These are phyloP conservation scores for Mellilla xanthometata DNA, from an alignment of 2,888 invertebrate genomes.

Conservation along the genomic window DNA sequence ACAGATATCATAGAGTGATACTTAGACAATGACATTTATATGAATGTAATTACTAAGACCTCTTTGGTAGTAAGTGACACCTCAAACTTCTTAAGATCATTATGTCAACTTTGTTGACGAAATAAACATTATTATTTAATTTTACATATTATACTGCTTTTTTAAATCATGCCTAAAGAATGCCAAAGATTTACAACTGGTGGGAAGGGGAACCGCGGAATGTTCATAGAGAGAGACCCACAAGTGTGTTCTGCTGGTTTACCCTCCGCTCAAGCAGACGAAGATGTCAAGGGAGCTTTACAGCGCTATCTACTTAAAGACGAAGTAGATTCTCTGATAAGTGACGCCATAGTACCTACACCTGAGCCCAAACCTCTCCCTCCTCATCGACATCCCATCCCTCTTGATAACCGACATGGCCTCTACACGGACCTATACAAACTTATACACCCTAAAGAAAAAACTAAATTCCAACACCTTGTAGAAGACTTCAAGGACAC, in stretches of 20 bases:
- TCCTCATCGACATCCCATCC: conserved; percentile 53
- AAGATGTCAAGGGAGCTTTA: conserved; percentile 46
- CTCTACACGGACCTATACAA: conserved; percentile 43
- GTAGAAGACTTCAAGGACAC: conserved; percentile 64
- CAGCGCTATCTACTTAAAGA: conserved; percentile 65
- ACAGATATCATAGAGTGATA: no score
- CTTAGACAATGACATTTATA: no score
- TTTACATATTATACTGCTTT: conserved; percentile 3
- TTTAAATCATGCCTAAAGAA: conserved; percentile 52
- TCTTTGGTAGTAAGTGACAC: no score
- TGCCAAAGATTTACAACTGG: conserved; percentile 57
- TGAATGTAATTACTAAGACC: no score
- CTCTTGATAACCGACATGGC: conserved; percentile 52
- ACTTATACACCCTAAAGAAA: conserved; percentile 53
- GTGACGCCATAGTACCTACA: conserved; percentile 59
- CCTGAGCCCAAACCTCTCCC: conserved; percentile 49
- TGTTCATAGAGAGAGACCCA: conserved; percentile 62
- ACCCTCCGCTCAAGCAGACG: conserved; percentile 56
- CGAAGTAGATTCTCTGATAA: conserved; percentile 59
- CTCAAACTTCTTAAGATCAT: no score
- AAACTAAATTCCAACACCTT: conserved; percentile 62
- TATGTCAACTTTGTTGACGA: no score
- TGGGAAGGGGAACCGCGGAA: conserved; percentile 66
- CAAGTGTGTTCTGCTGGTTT: conserved; percentile 66
- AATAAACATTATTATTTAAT: background rate